Evolutionary conservation across 2,888 invertebrate genomes (phyloP), one percentile per base, ranked within the genome.

Genomic region (Gnatocerus cornutus): DNA sequence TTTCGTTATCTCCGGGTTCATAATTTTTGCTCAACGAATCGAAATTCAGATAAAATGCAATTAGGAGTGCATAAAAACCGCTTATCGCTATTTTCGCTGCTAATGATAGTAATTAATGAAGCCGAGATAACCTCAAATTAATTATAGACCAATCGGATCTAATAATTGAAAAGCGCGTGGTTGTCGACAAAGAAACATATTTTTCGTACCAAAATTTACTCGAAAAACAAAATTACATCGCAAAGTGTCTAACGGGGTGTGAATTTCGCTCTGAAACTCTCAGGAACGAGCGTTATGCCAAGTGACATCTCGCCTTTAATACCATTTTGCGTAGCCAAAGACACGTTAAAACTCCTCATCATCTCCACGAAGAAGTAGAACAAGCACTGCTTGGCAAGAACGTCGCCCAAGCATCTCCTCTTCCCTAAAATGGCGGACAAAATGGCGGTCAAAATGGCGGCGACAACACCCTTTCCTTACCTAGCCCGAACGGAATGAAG

Each of bases 401-500:
- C 33, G 1, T 52, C 52, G 1, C 30, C 52, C 30, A 30, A 30
- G 12, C 52, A 52, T 8, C 52, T 14, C 29, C 52, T 6, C 13
- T 13, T 41, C 6, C 41, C 41, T 41, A n/a, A 41, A 41, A 41
- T 41, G 33, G 33, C n/a, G 33, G 33, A 4, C 33, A n/a, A n/a
- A 21, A 21, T 21, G 21, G 21, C 21, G 21, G 21, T 4, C 21
- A 21, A 21, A 21, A 21, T 21, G n/a, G n/a, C n/a, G n/a, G n/a
- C n/a, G n/a, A n/a, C n/a, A n/a, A n/a, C n/a, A n/a, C 21, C 1
- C 4, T 3, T 21, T 33, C 2, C 30, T 10, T 9, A 85, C 86
- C 86, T 75, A 84, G 77, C 59, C 85, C 85, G 74, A 85, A 86
- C 14, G 83, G 79, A 52, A 84, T 75, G n/a, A 84, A 69, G 58